Conservation (phyloP, 1,140 invertebrate genomes). For the Apis dorsata region DNA sequence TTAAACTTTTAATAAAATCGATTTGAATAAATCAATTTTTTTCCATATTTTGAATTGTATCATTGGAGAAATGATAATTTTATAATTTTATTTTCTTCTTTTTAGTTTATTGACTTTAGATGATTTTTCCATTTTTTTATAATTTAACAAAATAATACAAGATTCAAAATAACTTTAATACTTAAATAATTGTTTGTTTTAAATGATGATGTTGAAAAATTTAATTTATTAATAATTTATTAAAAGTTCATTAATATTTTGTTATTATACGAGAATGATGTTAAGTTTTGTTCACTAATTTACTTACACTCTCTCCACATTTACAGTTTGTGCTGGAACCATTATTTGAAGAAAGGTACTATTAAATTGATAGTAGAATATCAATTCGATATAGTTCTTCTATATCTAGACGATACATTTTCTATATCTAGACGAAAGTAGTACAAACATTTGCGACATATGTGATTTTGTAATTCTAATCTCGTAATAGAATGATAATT, state of each 20-base stretch:
- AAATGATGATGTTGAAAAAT: background rate
- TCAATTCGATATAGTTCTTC: slow-evolving; percentile 57
- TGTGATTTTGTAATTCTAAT: slow-evolving; percentile 14
- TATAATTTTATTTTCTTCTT: background rate
- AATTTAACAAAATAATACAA: background rate
- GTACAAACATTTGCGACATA: slow-evolving; percentile 48
- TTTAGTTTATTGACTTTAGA: background rate
- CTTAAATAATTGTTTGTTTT: background rate
- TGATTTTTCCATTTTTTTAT: background rate
- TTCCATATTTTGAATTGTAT: background rate
- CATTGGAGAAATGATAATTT: background rate
- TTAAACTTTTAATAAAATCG: background rate
- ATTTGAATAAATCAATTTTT: background rate
- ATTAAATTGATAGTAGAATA: slow-evolving; percentile 61
- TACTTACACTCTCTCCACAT: slow-evolving; percentile 68
- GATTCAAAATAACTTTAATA: background rate
- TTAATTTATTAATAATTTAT: background rate
- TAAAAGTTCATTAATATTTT: background rate
- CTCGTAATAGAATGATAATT: slow-evolving; percentile 21
- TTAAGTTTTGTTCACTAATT: slow-evolving; percentile 45
- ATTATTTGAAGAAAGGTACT: slow-evolving; percentile 70
- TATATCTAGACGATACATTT: too few relatives aligned
- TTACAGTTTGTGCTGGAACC: slow-evolving; percentile 69
- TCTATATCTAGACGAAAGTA: slow-evolving; percentile 54
- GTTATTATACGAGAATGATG: background rate